A percentile compares a stretch with the other conserved stretches of the same genome.
Conservation (phyloP, 2,888 invertebrate genomes). For the Polydrusus pterygomalis region DNA sequence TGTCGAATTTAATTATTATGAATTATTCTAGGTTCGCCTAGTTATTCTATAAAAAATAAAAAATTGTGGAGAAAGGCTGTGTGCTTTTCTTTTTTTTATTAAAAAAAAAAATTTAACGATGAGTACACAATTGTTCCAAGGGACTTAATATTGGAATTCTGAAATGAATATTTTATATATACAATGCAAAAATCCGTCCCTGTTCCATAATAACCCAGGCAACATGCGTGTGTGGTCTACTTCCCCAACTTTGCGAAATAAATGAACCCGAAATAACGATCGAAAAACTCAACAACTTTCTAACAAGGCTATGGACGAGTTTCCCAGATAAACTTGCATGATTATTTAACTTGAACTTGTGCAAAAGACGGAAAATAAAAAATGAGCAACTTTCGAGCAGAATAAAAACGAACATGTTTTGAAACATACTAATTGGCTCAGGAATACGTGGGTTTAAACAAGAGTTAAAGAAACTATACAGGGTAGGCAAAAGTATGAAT, state of each 20-base stretch:
- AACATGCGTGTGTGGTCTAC: conserved; percentile 12
- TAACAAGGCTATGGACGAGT: neutral
- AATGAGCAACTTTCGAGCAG: neutral
- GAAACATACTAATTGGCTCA: neutral
- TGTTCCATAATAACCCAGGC: neutral
- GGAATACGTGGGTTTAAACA: neutral
- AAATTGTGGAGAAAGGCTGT: too few relatives aligned
- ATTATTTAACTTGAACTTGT: conserved; percentile 18
- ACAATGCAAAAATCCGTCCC: neutral
- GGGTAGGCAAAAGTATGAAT: neutral
- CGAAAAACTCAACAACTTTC: conserved; percentile 16
- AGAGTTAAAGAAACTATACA: neutral
- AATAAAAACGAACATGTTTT: neutral
- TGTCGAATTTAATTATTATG: too few relatives aligned
- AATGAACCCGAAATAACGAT: conserved; percentile 19
- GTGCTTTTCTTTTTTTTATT: too few relatives aligned
- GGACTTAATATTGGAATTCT: too few relatives aligned
- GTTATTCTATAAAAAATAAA: too few relatives aligned
- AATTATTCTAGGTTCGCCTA: too few relatives aligned
- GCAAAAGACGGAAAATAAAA: conserved; percentile 15
- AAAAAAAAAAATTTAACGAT: too few relatives aligned
- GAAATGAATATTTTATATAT: too few relatives aligned
- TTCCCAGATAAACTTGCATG: conserved; percentile 19
- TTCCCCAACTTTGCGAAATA: conserved; percentile 9
- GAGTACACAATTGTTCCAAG: too few relatives aligned